phyloP scores from a whole-genome alignment of 1,140 invertebrate species.

The Epicauta chinensis region DNA sequence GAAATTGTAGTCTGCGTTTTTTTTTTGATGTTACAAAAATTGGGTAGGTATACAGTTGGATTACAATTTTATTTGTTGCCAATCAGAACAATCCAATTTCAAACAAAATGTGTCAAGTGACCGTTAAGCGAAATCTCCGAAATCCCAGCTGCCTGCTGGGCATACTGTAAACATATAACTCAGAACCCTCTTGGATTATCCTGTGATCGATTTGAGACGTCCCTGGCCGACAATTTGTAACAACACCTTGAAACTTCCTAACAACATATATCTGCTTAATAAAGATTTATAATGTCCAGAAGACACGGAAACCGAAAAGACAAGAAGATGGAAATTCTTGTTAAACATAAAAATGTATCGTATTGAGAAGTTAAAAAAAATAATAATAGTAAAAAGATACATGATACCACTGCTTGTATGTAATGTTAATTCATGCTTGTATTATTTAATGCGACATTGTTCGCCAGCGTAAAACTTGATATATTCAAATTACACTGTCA shows the following conservation, averaged over 20 bases:
- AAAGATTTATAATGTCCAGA: background rate
- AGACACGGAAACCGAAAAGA: no score
- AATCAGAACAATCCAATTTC: conserved; percentile 22
- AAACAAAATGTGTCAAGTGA: conserved; percentile 27
- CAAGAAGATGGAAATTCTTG: no score
- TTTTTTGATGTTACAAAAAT: no score
- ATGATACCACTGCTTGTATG: background rate
- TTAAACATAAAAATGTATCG: no score
- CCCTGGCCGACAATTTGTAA: conserved; percentile 15
- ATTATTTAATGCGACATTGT: conserved; percentile 9
- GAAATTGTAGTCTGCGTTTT: no score
- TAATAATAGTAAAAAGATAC: no score
- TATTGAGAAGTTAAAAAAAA: no score
- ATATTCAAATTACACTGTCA: conserved; percentile 38
- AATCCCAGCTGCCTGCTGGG: conserved; percentile 19
- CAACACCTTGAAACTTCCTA: conserved; percentile 11
- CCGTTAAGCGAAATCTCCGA: conserved; percentile 24
- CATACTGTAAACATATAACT: conserved; percentile 25
- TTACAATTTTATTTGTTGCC: background rate
- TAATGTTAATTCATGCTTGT: conserved; percentile 10
- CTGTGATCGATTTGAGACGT: conserved; percentile 23
- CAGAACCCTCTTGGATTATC: conserved; percentile 23
- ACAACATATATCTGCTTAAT: conserved; percentile 2
- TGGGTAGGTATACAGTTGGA: no score
- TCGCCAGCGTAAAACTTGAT: conserved; percentile 27